Conservation (phyloP, 1,140 invertebrate species). For the Venustaconcha ellipsiformis region DNA sequence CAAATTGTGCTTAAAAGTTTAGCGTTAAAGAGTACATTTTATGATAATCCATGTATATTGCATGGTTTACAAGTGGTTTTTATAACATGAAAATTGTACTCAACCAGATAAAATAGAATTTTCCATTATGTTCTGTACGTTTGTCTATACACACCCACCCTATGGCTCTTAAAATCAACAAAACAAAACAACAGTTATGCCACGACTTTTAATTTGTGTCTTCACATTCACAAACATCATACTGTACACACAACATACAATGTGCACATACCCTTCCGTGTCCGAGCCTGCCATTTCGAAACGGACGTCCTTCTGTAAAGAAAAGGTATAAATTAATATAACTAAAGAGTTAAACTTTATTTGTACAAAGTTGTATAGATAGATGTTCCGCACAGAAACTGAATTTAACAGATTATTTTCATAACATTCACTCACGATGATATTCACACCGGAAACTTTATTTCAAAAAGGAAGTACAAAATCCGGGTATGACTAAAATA, state of each 20-base stretch:
- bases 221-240: neutral
- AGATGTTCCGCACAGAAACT: neutral
- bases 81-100: too few relatives aligned
- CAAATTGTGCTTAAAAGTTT: too few relatives aligned
- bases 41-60: too few relatives aligned
- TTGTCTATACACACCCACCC: too few relatives aligned
- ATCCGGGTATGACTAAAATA: too few relatives aligned
- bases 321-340: conserved; percentile 33
- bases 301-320: conserved; percentile 66
- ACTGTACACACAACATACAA: neutral
- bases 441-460: conserved; percentile 27
- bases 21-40: too few relatives aligned
- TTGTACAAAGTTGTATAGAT: neutral
- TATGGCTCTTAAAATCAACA: too few relatives aligned
- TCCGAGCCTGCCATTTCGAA: conserved; percentile 70
- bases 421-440: conserved; percentile 24
- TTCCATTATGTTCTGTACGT: too few relatives aligned
- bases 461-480: conserved; percentile 30
- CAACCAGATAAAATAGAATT: too few relatives aligned
- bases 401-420: conserved; percentile 13
- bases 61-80: too few relatives aligned
- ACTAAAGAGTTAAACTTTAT: neutral
- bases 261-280: conserved; percentile 68
- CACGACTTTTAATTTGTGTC: neutral
- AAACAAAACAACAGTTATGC: neutral